These are phyloP conservation scores for Cygnus buccinator DNA, from an alignment of 2,113 vertebrate genomes.

Conservation along the genomic window DNA sequence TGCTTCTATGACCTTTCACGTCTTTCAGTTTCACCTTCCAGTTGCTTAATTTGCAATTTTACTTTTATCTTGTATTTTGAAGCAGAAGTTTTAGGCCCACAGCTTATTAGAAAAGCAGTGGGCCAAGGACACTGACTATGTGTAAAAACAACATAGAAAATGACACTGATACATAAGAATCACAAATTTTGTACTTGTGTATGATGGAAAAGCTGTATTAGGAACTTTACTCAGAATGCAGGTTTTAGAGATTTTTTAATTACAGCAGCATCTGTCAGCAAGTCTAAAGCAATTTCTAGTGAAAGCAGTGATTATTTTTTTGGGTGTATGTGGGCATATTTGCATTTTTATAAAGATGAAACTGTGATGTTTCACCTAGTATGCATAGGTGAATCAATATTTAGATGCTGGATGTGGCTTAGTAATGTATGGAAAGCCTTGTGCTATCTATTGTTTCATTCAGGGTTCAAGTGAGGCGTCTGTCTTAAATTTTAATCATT, in stretches of 20 bases:
- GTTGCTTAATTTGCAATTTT: not conserved
- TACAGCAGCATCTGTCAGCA: not conserved
- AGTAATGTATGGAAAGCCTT: not conserved
- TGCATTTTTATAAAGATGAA: not conserved
- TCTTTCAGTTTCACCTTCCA: not conserved
- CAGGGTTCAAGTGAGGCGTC: not conserved
- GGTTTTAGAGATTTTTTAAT: not conserved
- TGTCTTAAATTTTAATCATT: not conserved
- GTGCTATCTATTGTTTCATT: not conserved
- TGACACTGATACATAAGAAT: not conserved
- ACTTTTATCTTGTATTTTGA: not conserved
- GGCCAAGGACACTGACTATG: not conserved
- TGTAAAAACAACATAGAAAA: not conserved
- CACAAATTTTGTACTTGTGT: not conserved
- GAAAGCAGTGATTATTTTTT: slow-evolving; percentile 13
- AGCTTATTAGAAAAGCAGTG: not conserved
- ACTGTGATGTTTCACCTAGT: not conserved
- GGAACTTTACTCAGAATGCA: not conserved
- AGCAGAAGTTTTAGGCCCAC: not conserved
- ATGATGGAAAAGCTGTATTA: not conserved
- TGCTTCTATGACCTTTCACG: not conserved
- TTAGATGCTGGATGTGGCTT: not conserved
- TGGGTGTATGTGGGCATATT: not conserved
- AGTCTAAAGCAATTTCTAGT: not conserved
- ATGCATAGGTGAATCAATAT: not conserved